phyloP scores from a whole-genome alignment of 2,888 invertebrate genomes.

The Hypena proboscidalis region DNA sequence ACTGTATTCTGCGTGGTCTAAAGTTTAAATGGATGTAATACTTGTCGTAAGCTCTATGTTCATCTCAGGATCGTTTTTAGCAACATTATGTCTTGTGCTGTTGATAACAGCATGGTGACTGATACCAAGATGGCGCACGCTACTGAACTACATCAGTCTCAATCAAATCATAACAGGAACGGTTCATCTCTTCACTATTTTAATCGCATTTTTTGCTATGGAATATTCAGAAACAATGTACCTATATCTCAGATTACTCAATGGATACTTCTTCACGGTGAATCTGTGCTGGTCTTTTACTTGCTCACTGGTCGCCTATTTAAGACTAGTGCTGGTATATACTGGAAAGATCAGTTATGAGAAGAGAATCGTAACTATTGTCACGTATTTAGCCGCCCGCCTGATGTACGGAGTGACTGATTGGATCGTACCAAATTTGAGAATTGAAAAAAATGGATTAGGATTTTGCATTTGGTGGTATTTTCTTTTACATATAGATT shows the following conservation, averaged over 20 bases:
- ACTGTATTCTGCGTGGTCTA: too few relatives aligned
- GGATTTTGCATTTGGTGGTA: neutral
- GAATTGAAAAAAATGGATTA: neutral
- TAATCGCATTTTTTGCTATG: neutral
- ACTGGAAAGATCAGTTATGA: slow-evolving; percentile 21
- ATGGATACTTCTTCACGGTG: neutral
- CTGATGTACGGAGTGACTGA: too few relatives aligned
- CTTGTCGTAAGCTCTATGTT: too few relatives aligned
- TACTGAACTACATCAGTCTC: slow-evolving; percentile 12
- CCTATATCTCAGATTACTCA: neutral
- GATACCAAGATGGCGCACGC: slow-evolving; percentile 13
- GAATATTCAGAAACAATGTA: neutral
- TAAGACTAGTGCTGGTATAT: slow-evolving; percentile 30
- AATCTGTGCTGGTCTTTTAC: slow-evolving; percentile 15
- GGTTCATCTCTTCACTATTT: neutral
- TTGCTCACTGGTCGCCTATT: slow-evolving; percentile 22
- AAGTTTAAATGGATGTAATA: too few relatives aligned
- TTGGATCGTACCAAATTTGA: too few relatives aligned
- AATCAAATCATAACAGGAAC: slow-evolving; percentile 12
- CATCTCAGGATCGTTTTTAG: too few relatives aligned
- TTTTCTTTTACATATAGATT: slow-evolving; percentile 1
- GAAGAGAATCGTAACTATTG: slow-evolving; percentile 23
- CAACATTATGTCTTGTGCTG: slow-evolving; percentile 2
- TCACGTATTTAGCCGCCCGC: slow-evolving; percentile 5
- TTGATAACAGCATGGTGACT: slow-evolving; percentile 9